These are phyloP conservation scores for Thymallus thymallus DNA, from an alignment of 2,113 vertebrate genomes.

Conservation along the genomic window DNA sequence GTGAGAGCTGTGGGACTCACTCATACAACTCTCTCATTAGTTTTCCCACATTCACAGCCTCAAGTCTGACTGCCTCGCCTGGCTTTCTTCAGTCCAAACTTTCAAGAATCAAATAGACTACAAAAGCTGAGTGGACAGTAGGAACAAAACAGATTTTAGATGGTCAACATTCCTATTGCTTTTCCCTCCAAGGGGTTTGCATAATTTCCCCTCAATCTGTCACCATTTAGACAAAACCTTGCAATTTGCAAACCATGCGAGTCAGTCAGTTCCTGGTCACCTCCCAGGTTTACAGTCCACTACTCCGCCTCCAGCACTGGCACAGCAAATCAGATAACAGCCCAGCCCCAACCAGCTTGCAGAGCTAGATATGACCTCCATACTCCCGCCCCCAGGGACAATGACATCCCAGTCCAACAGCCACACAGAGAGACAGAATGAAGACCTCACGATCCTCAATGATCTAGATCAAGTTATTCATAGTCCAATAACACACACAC, in stretches of 20 bases:
- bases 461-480: too few relatives aligned
- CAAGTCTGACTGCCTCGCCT: background rate
- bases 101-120: too few relatives aligned
- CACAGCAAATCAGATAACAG: slow-evolving; percentile 46
- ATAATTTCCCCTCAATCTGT: background rate
- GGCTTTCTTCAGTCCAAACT: too few relatives aligned
- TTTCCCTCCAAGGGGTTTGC: background rate
- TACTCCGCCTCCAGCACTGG: slow-evolving; percentile 6
- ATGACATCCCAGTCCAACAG: slow-evolving; percentile 34
- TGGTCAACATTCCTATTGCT: background rate
- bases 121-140: too few relatives aligned
- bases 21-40: slow-evolving; percentile 46
- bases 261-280: background rate
- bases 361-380: slow-evolving; percentile 58
- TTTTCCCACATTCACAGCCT: slow-evolving; percentile 39
- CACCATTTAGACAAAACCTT: background rate
- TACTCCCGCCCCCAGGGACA: slow-evolving; percentile 10
- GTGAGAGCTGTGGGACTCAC: slow-evolving; percentile 1
- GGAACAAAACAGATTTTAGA: background rate
- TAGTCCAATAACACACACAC: background rate
- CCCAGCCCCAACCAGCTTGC: slow-evolving; percentile 60
- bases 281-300: background rate
- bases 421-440: slow-evolving; percentile 5
- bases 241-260: too few relatives aligned
- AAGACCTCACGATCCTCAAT: slow-evolving; percentile 5